These are phyloP conservation scores for Porites cylindrica DNA, from an alignment of 92 coral and sea anemone species.

Conservation along the genomic window DNA sequence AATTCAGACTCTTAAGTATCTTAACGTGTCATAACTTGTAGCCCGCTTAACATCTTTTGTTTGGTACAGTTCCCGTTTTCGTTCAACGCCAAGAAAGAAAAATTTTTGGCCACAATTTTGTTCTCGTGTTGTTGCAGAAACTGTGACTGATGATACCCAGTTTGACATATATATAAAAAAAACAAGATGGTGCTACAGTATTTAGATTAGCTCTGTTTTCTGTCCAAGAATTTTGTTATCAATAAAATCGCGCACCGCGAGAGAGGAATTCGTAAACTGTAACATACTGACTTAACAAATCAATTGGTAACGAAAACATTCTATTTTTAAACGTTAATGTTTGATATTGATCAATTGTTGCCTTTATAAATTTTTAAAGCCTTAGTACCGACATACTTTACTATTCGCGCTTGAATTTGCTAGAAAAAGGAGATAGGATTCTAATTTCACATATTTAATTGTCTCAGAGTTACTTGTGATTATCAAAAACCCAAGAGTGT, in stretches of 20 bases:
- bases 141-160: background rate
- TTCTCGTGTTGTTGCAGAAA: background rate
- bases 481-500: constrained; percentile 40
- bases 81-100: constrained; percentile 7
- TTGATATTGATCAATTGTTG: constrained; percentile 71
- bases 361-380: constrained; percentile 1
- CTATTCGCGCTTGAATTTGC: background rate
- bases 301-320: constrained; percentile 63
- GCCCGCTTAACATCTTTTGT: constrained; percentile 21
- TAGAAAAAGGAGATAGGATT: background rate
- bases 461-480: background rate
- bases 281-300: constrained; percentile 56
- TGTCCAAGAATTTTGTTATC: constrained; percentile 63
- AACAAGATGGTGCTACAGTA: too few species aligned
- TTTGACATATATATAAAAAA: too few species aligned
- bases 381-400: background rate
- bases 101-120: too few species aligned
- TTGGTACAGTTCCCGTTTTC: background rate
- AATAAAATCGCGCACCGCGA: constrained; percentile 60
- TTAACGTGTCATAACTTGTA: constrained; percentile 17
- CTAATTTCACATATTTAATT: constrained; percentile 30
- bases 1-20: constrained; percentile 20
- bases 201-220: constrained; percentile 9
- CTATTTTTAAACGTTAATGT: constrained; percentile 68
- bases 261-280: constrained; percentile 75